phyloP scores from a whole-genome alignment of 2,888 invertebrate species.

The Kuschelorhynchus macadamiae region DNA sequence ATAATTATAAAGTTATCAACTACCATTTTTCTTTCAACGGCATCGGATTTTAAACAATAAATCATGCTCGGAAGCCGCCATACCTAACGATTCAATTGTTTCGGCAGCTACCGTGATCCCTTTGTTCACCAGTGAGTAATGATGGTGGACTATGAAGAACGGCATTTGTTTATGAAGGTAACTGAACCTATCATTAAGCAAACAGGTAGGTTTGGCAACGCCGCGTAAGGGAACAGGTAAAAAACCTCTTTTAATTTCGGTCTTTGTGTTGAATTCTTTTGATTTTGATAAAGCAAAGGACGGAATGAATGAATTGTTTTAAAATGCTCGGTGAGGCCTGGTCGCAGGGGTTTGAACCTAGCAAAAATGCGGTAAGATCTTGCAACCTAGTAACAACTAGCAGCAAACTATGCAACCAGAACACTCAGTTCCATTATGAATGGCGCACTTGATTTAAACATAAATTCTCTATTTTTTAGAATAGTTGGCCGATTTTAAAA shows the following conservation, averaged over 20 bases:
- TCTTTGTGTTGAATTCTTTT: constrained; percentile 13
- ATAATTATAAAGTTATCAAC: constrained; percentile 30
- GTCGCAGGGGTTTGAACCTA: no score
- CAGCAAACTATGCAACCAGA: no score
- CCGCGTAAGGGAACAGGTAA: constrained; percentile 6
- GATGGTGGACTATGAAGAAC: constrained; percentile 53
- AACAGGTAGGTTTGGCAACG: constrained; percentile 50
- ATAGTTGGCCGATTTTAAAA: no score
- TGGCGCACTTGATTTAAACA: no score
- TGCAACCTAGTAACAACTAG: no score
- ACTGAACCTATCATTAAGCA: constrained; percentile 47
- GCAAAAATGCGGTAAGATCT: no score
- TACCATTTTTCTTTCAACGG: constrained; percentile 42
- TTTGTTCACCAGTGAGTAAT: constrained; percentile 50
- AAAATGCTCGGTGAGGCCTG: no score
- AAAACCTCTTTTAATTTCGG: constrained; percentile 9
- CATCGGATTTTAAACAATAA: constrained; percentile 44
- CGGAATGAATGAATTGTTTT: constrained; percentile 6
- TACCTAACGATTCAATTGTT: constrained; percentile 54
- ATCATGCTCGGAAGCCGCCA: constrained; percentile 50
- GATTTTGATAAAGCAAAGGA: constrained; percentile 5
- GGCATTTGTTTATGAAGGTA: constrained; percentile 50
- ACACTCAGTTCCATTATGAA: no score
- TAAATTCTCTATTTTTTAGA: no score
- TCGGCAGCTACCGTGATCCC: constrained; percentile 55